Base-by-base conservation (phyloP, 2,888 invertebrate species). In the Drosophila austrosaltans region DNA sequence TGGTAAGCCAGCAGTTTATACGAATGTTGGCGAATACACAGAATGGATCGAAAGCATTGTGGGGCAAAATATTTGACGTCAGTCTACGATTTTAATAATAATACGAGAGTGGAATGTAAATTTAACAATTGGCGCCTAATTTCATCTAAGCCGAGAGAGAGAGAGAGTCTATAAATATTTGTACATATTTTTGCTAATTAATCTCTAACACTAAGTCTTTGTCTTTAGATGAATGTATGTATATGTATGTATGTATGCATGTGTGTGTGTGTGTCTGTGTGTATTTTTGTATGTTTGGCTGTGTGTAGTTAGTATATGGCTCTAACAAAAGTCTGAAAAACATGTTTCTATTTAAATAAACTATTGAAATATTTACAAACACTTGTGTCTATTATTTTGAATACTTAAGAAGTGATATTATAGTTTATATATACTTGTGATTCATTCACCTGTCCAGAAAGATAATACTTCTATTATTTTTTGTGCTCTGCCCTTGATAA, bases 1-100 rank as follows among this genome's bases (percentile, higher is more conserved):
- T n/a, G 94, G 94, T 0, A 94, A 94, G 91, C 95, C 96, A 0
- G 95, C 95, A 32, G 95, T 96, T 0, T 96, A 96, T 82, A 95
- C 95, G 2, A 94, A 94, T 20, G 94, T 95, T 1, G 91, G 93
- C 0, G 92, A 93, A 28, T 96, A 95, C 80, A 69, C 93, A 0
- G 93, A 94, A 72, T 96, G 96, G 96, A 95, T 96, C 79, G 79
- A 77, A 39, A 70, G 78, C 57, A 82, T 89, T 30, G 63, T 81
- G 22, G 72, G 56, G 40, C 28, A 25, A 53, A 20, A 61, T 10
- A 63, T 61, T 69, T 79, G 72, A 77, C 79, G 81, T 78, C 61
- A 75, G 68, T 69, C 75, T 76, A 71, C 60, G 32, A 39, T 66
- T 69, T 40, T n/a, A 8, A 8, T 20, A 1, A 8, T 8, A 7